These are phyloP conservation scores for Crossaster papposus DNA, from an alignment of 53 echinoderm and acorn worm genomes.

Conservation along the genomic window DNA sequence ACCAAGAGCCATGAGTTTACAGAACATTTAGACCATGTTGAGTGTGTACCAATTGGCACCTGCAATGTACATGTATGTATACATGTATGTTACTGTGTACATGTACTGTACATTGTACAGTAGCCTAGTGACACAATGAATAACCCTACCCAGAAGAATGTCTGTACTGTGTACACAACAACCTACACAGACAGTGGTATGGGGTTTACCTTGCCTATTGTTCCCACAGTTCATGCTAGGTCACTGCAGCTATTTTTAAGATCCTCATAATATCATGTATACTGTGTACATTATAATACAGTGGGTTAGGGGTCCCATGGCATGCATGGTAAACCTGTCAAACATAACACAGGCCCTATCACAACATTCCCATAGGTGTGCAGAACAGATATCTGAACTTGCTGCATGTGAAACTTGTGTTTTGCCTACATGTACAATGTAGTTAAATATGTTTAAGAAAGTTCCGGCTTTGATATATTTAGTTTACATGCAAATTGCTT, in stretches of 20 bases:
- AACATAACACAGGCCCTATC: conserved; percentile 43
- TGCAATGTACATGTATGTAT: too few species aligned
- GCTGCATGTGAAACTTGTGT: neutral
- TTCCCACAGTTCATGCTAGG: neutral
- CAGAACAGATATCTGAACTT: conserved; percentile 10
- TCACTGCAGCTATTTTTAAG: neutral
- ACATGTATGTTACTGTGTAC: too few species aligned
- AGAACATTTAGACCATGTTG: too few species aligned
- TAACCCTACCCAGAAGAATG: neutral
- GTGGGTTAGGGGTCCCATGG: neutral
- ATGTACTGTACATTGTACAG: too few species aligned
- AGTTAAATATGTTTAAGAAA: neutral
- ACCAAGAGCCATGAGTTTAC: too few species aligned
- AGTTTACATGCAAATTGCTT: too few species aligned
- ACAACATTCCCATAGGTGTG: conserved; percentile 28
- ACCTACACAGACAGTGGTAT: neutral
- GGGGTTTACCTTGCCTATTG: neutral
- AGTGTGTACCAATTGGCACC: too few species aligned
- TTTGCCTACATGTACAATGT: conserved; percentile 21
- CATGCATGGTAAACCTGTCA: neutral
- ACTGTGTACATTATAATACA: too few species aligned
- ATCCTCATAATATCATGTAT: too few species aligned
- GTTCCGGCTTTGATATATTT: too few species aligned
- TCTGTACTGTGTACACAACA: neutral
- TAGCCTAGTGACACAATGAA: neutral